Conservation (phyloP, 2,797 vertebrate genomes). For the Loris lydekkerianus region DNA sequence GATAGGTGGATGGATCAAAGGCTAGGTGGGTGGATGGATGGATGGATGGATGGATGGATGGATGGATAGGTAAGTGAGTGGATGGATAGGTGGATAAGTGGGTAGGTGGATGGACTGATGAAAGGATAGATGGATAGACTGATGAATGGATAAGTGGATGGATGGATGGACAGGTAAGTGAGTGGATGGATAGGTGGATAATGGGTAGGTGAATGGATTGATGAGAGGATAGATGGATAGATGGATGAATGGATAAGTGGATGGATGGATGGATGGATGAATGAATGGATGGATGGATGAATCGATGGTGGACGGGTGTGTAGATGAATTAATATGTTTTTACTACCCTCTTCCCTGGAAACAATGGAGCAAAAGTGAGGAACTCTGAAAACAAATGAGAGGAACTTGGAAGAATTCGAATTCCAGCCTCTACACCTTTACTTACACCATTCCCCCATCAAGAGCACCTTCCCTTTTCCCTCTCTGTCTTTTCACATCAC, state of each 20-base stretch:
- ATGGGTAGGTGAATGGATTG: no score
- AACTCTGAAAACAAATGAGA: neutral
- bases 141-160: neutral
- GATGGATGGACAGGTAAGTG: accelerated
- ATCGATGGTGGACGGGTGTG: accelerated
- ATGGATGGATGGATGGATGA: accelerated
- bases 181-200: no score
- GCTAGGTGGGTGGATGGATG: no score
- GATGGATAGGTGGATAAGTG: neutral
- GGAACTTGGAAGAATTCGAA: neutral
- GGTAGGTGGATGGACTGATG: no score
- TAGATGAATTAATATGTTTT: neutral
- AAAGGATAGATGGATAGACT: accelerated
- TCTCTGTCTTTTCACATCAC: neutral
- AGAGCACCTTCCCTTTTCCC: neutral
- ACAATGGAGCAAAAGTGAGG: neutral
- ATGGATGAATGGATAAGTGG: accelerated
- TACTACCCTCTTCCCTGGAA: neutral
- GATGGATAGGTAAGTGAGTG: neutral
- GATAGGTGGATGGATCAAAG: no score
- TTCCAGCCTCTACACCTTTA: neutral
- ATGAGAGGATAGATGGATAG: no score
- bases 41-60: accelerated
- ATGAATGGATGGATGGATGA: neutral
- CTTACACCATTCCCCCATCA: accelerated